Evolutionary conservation across 1,140 invertebrate genomes (phyloP), one percentile per base, ranked within the genome.

Genomic region (Tetragnatha versicolor): DNA sequence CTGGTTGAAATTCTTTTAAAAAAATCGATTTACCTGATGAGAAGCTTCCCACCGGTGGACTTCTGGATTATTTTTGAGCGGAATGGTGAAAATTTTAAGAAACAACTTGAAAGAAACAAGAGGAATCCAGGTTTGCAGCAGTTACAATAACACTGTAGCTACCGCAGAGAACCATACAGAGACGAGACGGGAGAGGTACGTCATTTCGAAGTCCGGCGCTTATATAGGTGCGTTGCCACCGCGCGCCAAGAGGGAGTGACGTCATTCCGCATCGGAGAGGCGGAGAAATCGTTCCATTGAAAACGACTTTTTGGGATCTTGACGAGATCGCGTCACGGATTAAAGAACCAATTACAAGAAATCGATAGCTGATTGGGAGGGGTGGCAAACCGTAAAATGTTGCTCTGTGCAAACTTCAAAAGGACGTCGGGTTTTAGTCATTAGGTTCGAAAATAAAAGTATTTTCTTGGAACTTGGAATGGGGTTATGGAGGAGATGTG

Each of bases 1-100:
- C n/a, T n/a, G n/a, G n/a, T n/a, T 31, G 3, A 69, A 51, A 58
- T 37, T 39, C 35, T 72, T n/a, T n/a, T n/a, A n/a, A n/a, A n/a
- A n/a, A n/a, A n/a, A n/a, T n/a, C 5, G 25, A 78, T 39, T 78
- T 72, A 79, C 78, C 78, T 79, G 78, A 79, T 79, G 78, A 72
- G 68, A 79, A 65, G 33, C 58, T 79, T 72, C 78, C 78, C 78
- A 79, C 78, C 78, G 53, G 78, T 49, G 47, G 47, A 63, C 42
- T 63, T 53, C 47, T 72, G 58, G 72, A 51, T 31, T 53, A 68
- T 70, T 79, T 79, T 53, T 20, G 35, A 60, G 58, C 78, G 78
- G 78, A 79, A 79, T 79, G 66, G 78, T 79, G 76, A 53, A 79
- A 72, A 72, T 35, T 79, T 79, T 79, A 72, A 72, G 42, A 35